Evolutionary conservation across 2,113 vertebrate genomes (phyloP).

Genomic region (Cygnus buccinator): DNA sequence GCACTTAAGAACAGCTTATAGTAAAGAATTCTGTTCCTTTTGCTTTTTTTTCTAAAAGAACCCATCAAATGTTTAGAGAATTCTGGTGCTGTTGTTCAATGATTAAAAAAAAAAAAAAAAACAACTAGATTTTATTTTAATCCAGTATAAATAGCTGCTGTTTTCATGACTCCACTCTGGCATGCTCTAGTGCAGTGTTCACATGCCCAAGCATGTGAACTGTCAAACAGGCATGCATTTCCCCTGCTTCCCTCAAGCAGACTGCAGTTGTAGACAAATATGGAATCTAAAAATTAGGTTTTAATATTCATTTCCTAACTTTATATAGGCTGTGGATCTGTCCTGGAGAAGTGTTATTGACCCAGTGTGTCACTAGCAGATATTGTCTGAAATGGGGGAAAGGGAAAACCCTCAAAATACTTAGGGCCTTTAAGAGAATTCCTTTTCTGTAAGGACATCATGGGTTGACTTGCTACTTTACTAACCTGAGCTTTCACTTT

Average conservation of each 20-base stretch:
- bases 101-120: background rate
- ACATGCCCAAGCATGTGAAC: background rate
- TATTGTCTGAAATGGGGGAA: background rate
- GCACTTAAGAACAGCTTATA: background rate
- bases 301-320: background rate
- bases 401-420: background rate
- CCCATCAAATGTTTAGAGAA: background rate
- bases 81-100: background rate
- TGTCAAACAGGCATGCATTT: background rate
- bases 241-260: background rate
- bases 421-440: background rate
- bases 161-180: background rate
- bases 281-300: background rate
- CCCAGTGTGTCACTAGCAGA: background rate
- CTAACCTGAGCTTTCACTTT: background rate
- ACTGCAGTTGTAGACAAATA: background rate
- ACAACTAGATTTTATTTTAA: background rate
- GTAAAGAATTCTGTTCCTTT: background rate
- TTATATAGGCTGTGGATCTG: conserved; percentile 24
- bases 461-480: background rate
- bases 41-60: background rate
- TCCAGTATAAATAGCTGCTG: background rate
- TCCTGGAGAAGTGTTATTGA: background rate
- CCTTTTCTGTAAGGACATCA: background rate
- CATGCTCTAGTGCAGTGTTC: background rate